Evolutionary conservation across 2,113 vertebrate species (phyloP).

Genomic region (Phoxinus phoxinus): DNA sequence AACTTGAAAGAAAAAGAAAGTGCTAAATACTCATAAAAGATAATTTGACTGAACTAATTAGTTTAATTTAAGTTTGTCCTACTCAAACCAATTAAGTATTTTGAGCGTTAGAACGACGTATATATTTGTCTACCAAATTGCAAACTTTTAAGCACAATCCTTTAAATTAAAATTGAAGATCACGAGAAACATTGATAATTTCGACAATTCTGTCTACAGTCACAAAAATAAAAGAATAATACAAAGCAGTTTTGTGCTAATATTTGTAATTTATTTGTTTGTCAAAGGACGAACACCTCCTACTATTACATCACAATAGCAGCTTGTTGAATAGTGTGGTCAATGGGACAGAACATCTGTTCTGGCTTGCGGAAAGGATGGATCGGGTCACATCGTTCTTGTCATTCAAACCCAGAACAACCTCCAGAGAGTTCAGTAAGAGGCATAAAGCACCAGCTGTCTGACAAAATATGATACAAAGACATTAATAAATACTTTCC

Average conservation of each 20-base stretch:
- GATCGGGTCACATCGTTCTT: conserved; percentile 7
- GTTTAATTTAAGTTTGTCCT: too few species aligned
- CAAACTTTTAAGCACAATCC: too few species aligned
- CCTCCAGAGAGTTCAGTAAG: conserved; percentile 12
- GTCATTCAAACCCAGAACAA: conserved; percentile 26
- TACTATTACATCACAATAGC: conserved; percentile 51
- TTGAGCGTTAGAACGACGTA: too few species aligned
- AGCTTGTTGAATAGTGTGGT: conserved; percentile 54
- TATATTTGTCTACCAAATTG: too few species aligned
- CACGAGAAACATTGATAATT: background rate
- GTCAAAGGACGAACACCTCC: background rate
- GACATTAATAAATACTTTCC: conserved; percentile 47
- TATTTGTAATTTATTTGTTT: conserved; percentile 58
- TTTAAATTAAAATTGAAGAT: too few species aligned
- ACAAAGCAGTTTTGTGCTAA: conserved; percentile 33
- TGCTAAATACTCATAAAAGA: too few species aligned
- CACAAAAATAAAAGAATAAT: background rate
- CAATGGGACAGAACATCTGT: conserved; percentile 44
- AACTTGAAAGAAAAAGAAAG: too few species aligned
- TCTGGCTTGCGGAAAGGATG: conserved; percentile 24
- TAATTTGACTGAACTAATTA: too few species aligned
- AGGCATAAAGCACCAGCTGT: conserved; percentile 27
- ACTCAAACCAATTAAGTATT: too few species aligned
- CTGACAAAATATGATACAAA: conserved; percentile 44
- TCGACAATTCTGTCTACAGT: background rate